Percentiles rank a stretch among this genome's conserved stretches.
Conservation (phyloP, 2,797 vertebrate genomes). For the Anas capensis region DNA sequence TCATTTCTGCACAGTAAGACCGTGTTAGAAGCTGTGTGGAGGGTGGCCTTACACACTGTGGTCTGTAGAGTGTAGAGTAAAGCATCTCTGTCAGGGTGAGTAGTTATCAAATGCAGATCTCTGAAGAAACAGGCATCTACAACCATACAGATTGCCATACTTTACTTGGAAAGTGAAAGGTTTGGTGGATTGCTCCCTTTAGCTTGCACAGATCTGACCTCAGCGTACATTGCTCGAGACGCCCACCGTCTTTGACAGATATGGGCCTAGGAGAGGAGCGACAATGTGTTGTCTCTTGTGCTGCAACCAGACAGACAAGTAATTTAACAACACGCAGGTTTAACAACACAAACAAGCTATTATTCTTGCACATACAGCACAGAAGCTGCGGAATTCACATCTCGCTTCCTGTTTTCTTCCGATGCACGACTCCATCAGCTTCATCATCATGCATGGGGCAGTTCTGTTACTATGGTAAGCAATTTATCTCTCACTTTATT, state of each 20-base stretch:
- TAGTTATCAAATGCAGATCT: background rate
- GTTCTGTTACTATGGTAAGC: conserved; percentile 38
- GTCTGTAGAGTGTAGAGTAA: fast-evolving
- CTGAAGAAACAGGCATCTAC: background rate
- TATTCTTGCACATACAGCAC: background rate
- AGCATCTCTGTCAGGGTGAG: background rate
- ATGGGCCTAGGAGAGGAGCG: background rate
- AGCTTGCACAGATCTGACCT: background rate
- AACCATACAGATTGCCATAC: background rate
- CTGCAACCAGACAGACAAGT: background rate
- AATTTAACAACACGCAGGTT: background rate
- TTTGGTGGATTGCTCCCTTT: background rate
- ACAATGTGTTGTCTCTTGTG: background rate
- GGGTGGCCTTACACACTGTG: background rate
- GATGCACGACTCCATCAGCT: background rate
- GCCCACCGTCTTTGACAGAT: background rate
- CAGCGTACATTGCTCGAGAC: background rate
- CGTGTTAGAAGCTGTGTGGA: fast-evolving
- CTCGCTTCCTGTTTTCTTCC: conserved; percentile 12
- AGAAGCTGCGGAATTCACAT: background rate
- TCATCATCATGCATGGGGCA: background rate
- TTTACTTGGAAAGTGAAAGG: background rate
- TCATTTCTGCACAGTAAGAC: background rate
- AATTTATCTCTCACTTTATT: conserved; percentile 33
- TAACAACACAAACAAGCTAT: background rate